phyloP scores from a whole-genome alignment of 2,113 vertebrate genomes.

The Pantherophis guttatus region DNA sequence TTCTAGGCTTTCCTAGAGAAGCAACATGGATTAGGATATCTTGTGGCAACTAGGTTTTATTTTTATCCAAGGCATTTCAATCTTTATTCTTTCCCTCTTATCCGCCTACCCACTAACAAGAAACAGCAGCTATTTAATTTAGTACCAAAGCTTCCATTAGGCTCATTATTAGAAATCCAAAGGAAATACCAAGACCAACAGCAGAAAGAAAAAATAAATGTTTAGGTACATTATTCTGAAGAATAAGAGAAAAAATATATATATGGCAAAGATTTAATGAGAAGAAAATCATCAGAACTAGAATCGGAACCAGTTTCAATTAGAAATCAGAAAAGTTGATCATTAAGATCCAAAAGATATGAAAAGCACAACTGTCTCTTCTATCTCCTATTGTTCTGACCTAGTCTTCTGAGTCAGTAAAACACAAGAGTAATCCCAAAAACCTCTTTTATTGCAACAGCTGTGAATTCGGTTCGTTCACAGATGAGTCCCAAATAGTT shows the following conservation, averaged over 20 bases:
- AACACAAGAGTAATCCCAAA: too few relatives aligned
- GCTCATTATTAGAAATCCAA: not conserved
- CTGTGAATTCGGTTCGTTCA: too few relatives aligned
- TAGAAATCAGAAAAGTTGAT: not conserved
- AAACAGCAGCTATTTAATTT: not conserved
- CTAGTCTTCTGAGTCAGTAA: too few relatives aligned
- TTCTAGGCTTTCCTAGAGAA: not conserved
- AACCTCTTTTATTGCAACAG: too few relatives aligned
- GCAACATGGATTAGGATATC: not conserved
- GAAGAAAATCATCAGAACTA: not conserved
- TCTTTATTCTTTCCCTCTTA: not conserved
- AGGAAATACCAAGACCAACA: not conserved
- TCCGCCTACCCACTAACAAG: not conserved
- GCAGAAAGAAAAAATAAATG: not conserved
- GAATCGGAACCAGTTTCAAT: not conserved
- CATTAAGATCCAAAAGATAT: not conserved
- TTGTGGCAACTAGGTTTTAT: not conserved
- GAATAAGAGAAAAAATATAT: not conserved
- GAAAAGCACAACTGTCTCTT: not conserved
- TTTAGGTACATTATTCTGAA: not conserved
- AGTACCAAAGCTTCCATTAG: not conserved
- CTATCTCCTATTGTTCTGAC: not conserved
- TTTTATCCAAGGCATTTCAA: not conserved
- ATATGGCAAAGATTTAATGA: not conserved
- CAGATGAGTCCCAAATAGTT: too few relatives aligned